phyloP scores from a whole-genome alignment of 2,797 vertebrate species.

The Gobionotothen gibberifrons region DNA sequence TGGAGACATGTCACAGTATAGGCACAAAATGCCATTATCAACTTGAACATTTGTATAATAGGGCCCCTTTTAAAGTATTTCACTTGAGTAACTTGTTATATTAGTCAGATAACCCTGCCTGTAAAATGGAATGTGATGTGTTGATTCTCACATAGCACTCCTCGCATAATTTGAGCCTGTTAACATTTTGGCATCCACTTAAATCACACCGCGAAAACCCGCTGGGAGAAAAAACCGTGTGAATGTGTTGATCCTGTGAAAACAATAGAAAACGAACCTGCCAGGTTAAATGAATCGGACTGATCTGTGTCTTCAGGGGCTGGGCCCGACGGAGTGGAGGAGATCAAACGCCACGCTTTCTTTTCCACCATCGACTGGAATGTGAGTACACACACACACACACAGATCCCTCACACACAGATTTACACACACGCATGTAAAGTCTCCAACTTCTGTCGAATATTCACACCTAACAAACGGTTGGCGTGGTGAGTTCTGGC shows the following conservation, averaged over 20 bases:
- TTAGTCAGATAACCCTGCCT: no score
- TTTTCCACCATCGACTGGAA: slow-evolving; percentile 99
- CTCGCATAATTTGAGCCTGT: slow-evolving; percentile 42
- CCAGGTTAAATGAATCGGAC: slow-evolving; percentile 58
- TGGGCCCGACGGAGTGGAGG: slow-evolving; percentile 96
- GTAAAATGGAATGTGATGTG: slow-evolving; percentile 1
- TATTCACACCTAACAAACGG: slow-evolving; percentile 80
- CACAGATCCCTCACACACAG: slow-evolving; percentile 22
- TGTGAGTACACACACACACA: slow-evolving; percentile 83
- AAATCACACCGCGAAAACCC: slow-evolving; percentile 32
- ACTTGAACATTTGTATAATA: no score
- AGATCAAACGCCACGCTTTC: slow-evolving; percentile 97
- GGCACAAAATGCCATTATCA: no score
- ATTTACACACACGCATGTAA: slow-evolving; percentile 36
- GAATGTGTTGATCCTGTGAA: slow-evolving; percentile 54
- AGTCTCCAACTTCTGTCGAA: slow-evolving; percentile 72
- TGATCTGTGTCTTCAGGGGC: slow-evolving; percentile 86
- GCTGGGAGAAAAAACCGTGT: slow-evolving; percentile 28
- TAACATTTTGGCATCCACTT: slow-evolving; percentile 53
- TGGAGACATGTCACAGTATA: no score
- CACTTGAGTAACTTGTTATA: no score
- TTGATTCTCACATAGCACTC: slow-evolving; percentile 3
- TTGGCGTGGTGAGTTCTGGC: slow-evolving; percentile 74
- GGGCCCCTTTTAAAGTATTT: no score
- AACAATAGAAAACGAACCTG: slow-evolving; percentile 22